Conservation (phyloP, 2,113 vertebrate species). For the Beaufortia kweichowensis region DNA sequence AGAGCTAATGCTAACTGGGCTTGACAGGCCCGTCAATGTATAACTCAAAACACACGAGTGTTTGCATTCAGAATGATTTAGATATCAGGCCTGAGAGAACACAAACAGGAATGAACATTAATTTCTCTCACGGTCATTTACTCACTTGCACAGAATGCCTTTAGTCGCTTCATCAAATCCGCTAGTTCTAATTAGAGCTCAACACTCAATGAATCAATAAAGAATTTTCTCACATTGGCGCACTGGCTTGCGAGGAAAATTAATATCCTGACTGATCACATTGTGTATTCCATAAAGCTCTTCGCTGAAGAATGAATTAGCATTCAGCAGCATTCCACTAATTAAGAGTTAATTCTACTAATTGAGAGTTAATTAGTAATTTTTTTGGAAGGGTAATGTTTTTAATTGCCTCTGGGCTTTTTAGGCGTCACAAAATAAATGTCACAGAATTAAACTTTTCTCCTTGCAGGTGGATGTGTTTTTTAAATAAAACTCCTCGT, state of each 20-base stretch:
- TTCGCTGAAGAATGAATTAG: not conserved
- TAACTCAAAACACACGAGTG: slow-evolving; percentile 58
- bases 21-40: slow-evolving; percentile 70
- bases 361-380: slow-evolving; percentile 13
- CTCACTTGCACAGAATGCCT: slow-evolving; percentile 62
- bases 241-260: slow-evolving; percentile 28
- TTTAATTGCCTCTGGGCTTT: not conserved
- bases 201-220: slow-evolving; percentile 66
- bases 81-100: slow-evolving; percentile 62
- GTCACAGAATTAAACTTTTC: not conserved
- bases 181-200: slow-evolving; percentile 61
- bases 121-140: slow-evolving; percentile 64
- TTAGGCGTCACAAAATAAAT: not conserved
- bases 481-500: not conserved
- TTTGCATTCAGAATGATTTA: slow-evolving; percentile 70
- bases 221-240: slow-evolving; percentile 39
- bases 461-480: not conserved
- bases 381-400: not conserved
- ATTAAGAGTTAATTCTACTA: slow-evolving; percentile 16
- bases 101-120: slow-evolving; percentile 62
- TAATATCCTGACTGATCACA: slow-evolving; percentile 18
- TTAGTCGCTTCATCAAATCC: slow-evolving; percentile 63
- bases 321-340: not conserved
- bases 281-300: slow-evolving; percentile 1
- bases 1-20: slow-evolving; percentile 67